These are phyloP conservation scores for Allophyes oxyacanthae DNA, from an alignment of 2,888 invertebrate genomes.

Conservation along the genomic window DNA sequence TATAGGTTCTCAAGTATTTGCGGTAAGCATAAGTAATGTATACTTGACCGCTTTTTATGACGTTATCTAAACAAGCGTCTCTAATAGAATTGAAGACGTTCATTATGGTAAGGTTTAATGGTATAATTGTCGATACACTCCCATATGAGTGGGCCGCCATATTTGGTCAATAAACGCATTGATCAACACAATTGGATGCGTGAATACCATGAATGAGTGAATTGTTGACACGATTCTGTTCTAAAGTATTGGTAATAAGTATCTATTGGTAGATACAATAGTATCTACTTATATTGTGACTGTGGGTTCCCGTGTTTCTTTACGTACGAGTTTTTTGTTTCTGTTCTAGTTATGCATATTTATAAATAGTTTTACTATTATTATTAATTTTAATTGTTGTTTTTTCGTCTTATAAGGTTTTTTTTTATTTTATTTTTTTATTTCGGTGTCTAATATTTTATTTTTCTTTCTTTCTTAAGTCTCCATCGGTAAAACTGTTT, in stretches of 20 bases:
- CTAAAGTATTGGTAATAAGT: conserved; percentile 3
- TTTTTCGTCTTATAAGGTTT: too few relatives aligned
- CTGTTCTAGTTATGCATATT: too few relatives aligned
- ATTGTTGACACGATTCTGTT: conserved; percentile 13
- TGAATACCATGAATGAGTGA: conserved; percentile 4
- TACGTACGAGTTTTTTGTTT: too few relatives aligned
- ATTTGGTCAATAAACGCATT: conserved; percentile 2
- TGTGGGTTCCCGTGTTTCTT: too few relatives aligned
- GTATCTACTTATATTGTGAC: too few relatives aligned
- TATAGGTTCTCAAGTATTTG: too few relatives aligned
- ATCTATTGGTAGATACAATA: too few relatives aligned
- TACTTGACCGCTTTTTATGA: conserved; percentile 15
- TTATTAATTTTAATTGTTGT: too few relatives aligned
- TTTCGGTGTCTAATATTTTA: too few relatives aligned
- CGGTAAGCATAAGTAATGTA: not conserved
- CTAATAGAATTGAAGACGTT: conserved; percentile 1
- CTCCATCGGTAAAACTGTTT: not conserved
- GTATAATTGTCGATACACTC: conserved; percentile 8
- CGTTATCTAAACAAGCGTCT: not conserved
- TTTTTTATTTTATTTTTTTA: too few relatives aligned
- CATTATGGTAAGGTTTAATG: conserved; percentile 11
- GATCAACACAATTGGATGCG: not conserved
- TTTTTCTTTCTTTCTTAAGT: too few relatives aligned
- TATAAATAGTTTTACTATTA: too few relatives aligned
- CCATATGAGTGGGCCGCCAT: conserved; percentile 7